Percentiles rank a stretch among this genome's conserved stretches.
These are phyloP conservation scores for Hucho hucho DNA, from an alignment of 2,113 vertebrate genomes.

Conservation along the genomic window DNA sequence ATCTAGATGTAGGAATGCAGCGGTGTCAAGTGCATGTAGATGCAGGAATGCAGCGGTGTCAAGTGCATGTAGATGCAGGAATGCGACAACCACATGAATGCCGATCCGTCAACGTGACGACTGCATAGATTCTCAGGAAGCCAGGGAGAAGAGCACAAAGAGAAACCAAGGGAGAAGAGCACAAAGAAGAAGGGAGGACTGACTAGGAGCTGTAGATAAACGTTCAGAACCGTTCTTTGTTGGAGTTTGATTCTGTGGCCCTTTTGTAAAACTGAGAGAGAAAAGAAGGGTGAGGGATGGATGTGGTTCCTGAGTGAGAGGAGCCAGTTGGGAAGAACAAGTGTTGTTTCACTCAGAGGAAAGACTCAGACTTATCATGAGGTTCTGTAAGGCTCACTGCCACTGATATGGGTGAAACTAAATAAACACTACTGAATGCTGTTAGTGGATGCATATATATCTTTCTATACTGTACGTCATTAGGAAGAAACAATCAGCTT, in stretches of 20 bases:
- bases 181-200: constrained; percentile 59
- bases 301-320: constrained; percentile 62
- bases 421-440: too few relatives aligned
- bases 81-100: constrained; percentile 28
- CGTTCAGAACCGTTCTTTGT: constrained; percentile 74
- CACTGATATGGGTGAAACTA: too few relatives aligned
- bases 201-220: constrained; percentile 74
- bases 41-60: background rate
- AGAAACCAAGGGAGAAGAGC: constrained; percentile 33
- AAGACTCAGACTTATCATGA: constrained; percentile 10
- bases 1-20: constrained; percentile 22
- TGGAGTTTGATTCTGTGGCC: constrained; percentile 40
- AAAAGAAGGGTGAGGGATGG: constrained; percentile 23
- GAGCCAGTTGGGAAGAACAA: constrained; percentile 45
- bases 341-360: constrained; percentile 50
- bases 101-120: constrained; percentile 35
- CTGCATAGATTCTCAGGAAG: constrained; percentile 42
- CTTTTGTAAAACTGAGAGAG: constrained; percentile 39
- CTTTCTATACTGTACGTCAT: too few relatives aligned
- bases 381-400: background rate
- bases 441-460: too few relatives aligned
- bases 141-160: constrained; percentile 35
- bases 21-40: background rate
- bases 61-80: background rate
- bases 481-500: too few relatives aligned